Conservation (phyloP, 23 tunicate genomes). For the Clavelina lepadiformis region DNA sequence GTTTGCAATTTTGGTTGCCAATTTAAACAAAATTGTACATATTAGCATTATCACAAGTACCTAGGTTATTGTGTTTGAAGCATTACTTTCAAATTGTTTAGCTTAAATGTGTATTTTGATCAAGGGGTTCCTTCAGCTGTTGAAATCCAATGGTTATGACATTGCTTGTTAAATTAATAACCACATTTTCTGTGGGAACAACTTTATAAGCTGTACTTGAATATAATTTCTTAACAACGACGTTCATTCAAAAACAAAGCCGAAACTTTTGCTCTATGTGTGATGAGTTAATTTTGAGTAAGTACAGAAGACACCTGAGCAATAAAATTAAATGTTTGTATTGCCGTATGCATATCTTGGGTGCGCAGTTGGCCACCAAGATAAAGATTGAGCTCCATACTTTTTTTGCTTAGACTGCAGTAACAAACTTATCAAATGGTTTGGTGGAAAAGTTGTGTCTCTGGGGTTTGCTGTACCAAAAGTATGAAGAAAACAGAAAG, state of each 20-base stretch:
- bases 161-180: not conserved
- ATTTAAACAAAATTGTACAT: conserved; percentile 8
- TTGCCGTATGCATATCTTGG: conserved; percentile 5
- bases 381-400: conserved; percentile 8
- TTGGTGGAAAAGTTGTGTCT: not conserved
- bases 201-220: conserved; percentile 5
- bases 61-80: not conserved
- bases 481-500: conserved; percentile 12
- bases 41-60: conserved; percentile 1
- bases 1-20: not conserved
- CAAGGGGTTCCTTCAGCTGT: conserved; percentile 11
- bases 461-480: conserved; percentile 7
- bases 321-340: conserved; percentile 9
- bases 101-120: conserved; percentile 3
- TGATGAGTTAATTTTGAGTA: conserved; percentile 9
- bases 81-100: conserved; percentile 1
- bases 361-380: not conserved
- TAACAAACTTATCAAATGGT: conserved; percentile 1
- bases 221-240: conserved; percentile 2
- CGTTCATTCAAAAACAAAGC: conserved; percentile 6
- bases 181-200: not conserved
- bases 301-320: conserved; percentile 6
- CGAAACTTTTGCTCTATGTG: conserved; percentile 3
- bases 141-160: conserved; percentile 7
- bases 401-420: not conserved